A percentile compares a stretch with the other conserved stretches of the same genome.
Conservation (phyloP, 2,113 vertebrate genomes). For the Enhydra lutris region DNA sequence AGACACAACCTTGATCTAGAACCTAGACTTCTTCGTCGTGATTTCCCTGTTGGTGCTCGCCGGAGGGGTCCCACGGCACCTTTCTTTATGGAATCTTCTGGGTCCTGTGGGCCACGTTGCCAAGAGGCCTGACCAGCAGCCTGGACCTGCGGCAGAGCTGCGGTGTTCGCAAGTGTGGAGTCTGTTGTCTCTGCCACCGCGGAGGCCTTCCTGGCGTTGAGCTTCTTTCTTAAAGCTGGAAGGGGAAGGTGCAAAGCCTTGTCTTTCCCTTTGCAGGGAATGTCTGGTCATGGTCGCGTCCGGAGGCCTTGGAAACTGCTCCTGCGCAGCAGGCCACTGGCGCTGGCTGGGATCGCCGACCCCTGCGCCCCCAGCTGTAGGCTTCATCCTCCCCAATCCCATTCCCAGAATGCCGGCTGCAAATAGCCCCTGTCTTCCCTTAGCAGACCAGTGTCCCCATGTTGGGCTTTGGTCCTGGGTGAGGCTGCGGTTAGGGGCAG, state of each 20-base stretch:
- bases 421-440: not conserved
- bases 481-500: not conserved
- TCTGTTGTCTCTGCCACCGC: not conserved
- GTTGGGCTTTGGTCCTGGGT: not conserved
- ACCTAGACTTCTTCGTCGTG: not conserved
- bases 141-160: not conserved
- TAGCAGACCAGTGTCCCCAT: not conserved
- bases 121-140: not conserved
- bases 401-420: not conserved
- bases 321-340: not conserved
- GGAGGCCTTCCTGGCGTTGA: not conserved
- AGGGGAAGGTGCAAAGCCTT: not conserved
- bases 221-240: not conserved
- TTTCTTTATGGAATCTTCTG: not conserved
- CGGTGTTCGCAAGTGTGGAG: rapidly evolving
- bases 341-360: not conserved
- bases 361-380: not conserved
- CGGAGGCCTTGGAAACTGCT: not conserved
- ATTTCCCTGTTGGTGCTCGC: not conserved
- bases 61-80: not conserved
- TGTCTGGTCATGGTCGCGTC: not conserved
- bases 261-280: no score
- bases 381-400: not conserved
- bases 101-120: not conserved
- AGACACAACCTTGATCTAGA: no score